These are phyloP conservation scores for Plotosus lineatus DNA, from an alignment of 2,113 vertebrate genomes.

Conservation along the genomic window DNA sequence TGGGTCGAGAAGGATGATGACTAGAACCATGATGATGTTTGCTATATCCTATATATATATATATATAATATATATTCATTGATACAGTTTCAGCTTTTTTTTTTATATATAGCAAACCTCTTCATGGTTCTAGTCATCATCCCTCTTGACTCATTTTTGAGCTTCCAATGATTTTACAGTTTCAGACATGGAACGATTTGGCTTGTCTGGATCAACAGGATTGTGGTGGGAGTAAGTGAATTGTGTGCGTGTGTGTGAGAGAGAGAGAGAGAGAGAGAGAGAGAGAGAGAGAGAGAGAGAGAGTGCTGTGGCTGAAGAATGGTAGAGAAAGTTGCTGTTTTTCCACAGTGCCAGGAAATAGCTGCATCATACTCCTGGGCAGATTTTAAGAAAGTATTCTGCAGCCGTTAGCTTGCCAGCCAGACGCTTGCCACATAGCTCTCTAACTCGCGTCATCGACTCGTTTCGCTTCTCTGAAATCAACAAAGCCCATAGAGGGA, in stretches of 20 bases:
- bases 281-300: not conserved
- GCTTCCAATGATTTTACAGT: not conserved
- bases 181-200: not conserved
- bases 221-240: not conserved
- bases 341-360: conserved; percentile 49
- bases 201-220: not conserved
- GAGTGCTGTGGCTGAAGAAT: conserved; percentile 22
- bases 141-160: not conserved
- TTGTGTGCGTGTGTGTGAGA: conserved; percentile 8
- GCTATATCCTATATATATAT: too few relatives aligned
- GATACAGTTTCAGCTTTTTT: not conserved
- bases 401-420: conserved; percentile 3
- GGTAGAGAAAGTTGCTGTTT: conserved; percentile 30
- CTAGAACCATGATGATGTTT: too few relatives aligned
- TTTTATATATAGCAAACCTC: not conserved
- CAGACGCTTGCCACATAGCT: not conserved
- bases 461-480: not conserved
- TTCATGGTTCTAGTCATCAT: not conserved
- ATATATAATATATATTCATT: too few relatives aligned
- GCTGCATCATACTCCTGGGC: conserved; percentile 41
- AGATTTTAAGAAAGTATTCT: conserved; percentile 31
- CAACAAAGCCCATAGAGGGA: not conserved
- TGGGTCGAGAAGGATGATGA: too few relatives aligned
- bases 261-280: not conserved
- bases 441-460: not conserved